Percentiles rank a stretch among this genome's conserved stretches.
These are phyloP conservation scores for Asteroscopus sphinx DNA, from an alignment of 2,888 invertebrate genomes.

Conservation along the genomic window DNA sequence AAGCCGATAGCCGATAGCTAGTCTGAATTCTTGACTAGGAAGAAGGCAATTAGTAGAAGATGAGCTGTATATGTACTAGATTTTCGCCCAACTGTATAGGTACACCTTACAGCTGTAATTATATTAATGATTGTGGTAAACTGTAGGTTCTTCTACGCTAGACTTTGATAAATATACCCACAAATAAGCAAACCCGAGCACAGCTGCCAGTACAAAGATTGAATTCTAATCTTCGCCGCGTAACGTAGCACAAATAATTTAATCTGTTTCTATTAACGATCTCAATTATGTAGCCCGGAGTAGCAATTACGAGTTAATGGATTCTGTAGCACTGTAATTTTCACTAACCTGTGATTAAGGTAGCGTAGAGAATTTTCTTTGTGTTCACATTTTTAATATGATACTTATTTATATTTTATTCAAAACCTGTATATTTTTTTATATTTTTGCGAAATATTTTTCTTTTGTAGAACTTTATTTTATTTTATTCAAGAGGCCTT, in stretches of 20 bases:
- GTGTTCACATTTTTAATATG: constrained; percentile 8
- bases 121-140: too few relatives aligned
- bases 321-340: constrained; percentile 64
- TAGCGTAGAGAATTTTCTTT: constrained; percentile 21
- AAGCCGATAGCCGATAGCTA: too few relatives aligned
- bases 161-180: not conserved
- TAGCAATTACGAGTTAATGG: constrained; percentile 72
- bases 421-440: not conserved
- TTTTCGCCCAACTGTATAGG: too few relatives aligned
- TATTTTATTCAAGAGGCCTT: too few relatives aligned
- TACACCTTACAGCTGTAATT: too few relatives aligned
- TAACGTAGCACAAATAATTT: constrained; percentile 65
- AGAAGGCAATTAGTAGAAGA: too few relatives aligned
- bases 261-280: constrained; percentile 71
- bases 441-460: not conserved
- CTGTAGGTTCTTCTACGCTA: too few relatives aligned
- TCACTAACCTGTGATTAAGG: constrained; percentile 53
- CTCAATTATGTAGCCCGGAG: constrained; percentile 69
- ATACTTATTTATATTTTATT: constrained; percentile 17
- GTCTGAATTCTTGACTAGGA: too few relatives aligned
- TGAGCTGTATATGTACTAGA: too few relatives aligned
- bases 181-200: not conserved
- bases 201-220: constrained; percentile 31
- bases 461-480: too few relatives aligned
- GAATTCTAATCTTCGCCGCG: constrained; percentile 36